Evolutionary conservation across 2,888 invertebrate species (phyloP), one percentile per base, ranked within the genome.

Genomic region (Furcula furcula): DNA sequence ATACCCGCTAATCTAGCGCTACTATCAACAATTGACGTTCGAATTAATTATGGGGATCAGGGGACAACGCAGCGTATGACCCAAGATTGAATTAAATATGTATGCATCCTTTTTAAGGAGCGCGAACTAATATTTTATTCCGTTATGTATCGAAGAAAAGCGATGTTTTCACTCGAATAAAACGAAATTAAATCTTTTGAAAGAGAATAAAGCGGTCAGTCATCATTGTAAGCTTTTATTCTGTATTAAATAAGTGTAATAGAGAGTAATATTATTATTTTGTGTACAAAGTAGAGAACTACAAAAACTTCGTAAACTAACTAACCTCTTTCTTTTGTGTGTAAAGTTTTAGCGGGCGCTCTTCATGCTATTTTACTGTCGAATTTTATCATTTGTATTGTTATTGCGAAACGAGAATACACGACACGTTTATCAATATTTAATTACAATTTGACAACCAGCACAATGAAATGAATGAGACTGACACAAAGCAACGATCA

Each of bases 31-130:
- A 48, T 53, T 42, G 40, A 38, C 40, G 44, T 26, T 39, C 31
- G 39, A 43, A 53, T 51, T 58, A 53, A 62, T 54, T 51, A 53
- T 45, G 28, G 32, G 43, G 57, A 52, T 36, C 40, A 45, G 59
- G 63, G 58, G 60, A 63, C 62, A 56, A 40, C 31, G 54, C 44
- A 46, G 36, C 29, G 22, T 29, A 55, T 82, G 82, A 82, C 59
- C 81, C 81, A 79, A 63, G 50, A 4, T 10, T 23, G 40, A 72
- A 59, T n/a, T n/a, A 43, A 57, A 80, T 79, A 63, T 47, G 34
- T 21, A 16, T 10, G 55, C 52, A 41, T 61, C 63, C 66, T 41
- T 6, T 26, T 3, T n/a, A 7, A 12, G 11, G 5, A 11, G 1
- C 23, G 3, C 21, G 2, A 14, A 25, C 14, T 31, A 40, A 43